A percentile compares a stretch with the other conserved stretches of the same genome.
These are phyloP conservation scores for Cisticola juncidis DNA, from an alignment of 2,113 vertebrate species.

Conservation along the genomic window DNA sequence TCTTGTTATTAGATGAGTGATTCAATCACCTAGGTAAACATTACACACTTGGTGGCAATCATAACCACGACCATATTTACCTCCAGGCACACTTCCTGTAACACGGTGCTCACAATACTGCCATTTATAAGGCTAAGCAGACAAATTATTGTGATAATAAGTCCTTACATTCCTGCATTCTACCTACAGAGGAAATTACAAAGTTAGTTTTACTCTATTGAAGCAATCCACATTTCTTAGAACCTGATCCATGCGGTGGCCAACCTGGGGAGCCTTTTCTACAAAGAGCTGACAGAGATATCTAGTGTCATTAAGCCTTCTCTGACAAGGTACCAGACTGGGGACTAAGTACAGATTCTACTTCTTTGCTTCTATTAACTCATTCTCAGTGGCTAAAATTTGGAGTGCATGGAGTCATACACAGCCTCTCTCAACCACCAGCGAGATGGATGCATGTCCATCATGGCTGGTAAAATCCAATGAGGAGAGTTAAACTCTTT, in stretches of 20 bases:
- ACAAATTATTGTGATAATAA: constrained; percentile 40
- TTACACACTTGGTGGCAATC: constrained; percentile 63
- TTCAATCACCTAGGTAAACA: constrained; percentile 57
- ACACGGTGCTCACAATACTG: background rate
- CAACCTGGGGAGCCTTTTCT: background rate
- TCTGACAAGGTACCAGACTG: background rate
- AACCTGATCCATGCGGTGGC: background rate
- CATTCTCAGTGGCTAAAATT: background rate
- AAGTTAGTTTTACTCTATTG: constrained; percentile 9
- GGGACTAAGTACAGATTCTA: background rate
- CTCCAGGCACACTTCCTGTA: constrained; percentile 18
- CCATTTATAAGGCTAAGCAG: constrained; percentile 42
- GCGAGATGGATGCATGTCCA: background rate
- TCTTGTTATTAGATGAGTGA: constrained; percentile 56
- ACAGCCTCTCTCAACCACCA: background rate
- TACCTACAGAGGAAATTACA: constrained; percentile 51
- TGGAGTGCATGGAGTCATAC: background rate
- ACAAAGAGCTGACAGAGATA: background rate
- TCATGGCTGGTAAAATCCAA: constrained; percentile 37
- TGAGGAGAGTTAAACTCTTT: constrained; percentile 41
- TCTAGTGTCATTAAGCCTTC: background rate
- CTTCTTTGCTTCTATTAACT: background rate
- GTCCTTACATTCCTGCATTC: constrained; percentile 33
- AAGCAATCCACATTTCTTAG: background rate
- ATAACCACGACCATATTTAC: constrained; percentile 24